phyloP scores from a whole-genome alignment of 30 jellyfish, hydroid and myxozoan genomes.

The Clytia hemisphaerica region DNA sequence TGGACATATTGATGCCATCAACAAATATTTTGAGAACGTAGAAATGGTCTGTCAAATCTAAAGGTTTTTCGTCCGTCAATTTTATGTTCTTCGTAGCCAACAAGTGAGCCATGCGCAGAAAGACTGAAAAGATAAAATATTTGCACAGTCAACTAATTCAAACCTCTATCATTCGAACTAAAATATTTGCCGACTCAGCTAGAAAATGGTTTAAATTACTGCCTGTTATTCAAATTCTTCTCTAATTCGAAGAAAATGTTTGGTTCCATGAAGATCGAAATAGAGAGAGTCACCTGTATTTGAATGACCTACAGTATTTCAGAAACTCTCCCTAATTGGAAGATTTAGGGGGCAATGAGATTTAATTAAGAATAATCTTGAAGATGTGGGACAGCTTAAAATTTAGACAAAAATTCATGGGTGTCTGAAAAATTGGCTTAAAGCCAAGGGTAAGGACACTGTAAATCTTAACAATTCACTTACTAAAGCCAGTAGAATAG shows the following conservation, averaged over 20 bases:
- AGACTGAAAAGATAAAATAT: neutral
- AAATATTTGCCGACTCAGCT: too few relatives aligned
- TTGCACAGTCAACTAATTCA: too few relatives aligned
- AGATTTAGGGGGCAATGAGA: neutral
- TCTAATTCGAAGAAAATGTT: too few relatives aligned
- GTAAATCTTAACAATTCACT: neutral
- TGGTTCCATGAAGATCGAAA: too few relatives aligned
- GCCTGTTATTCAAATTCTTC: too few relatives aligned
- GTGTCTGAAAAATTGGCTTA: neutral
- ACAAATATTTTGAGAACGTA: constrained; percentile 23
- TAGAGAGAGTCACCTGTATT: too few relatives aligned
- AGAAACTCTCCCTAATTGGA: too few relatives aligned
- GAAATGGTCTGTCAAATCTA: constrained; percentile 29
- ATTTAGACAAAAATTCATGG: neutral
- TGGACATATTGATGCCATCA: constrained; percentile 46
- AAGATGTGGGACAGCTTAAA: neutral
- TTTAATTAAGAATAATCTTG: neutral
- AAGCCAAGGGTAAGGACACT: too few relatives aligned
- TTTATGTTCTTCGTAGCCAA: constrained; percentile 49
- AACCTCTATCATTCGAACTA: too few relatives aligned
- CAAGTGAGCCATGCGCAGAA: constrained; percentile 52
- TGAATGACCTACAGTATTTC: too few relatives aligned
- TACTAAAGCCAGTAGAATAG: constrained; percentile 52
- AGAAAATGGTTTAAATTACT: too few relatives aligned
- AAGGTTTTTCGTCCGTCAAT: constrained; percentile 31